A percentile compares a stretch with the other conserved stretches of the same genome.
Conservation (phyloP, 2,113 vertebrate genomes). For the crab-eating macaque (Macaca fascicularis) region T2T-MFA8v1.1 NC_088376.1:134393501-134394000, state of each 20-base stretch:
- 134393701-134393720: not conserved
- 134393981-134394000: too few relatives aligned
- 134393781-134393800: not conserved
- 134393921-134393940: too few relatives aligned
- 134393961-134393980: too few relatives aligned
- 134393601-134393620: not conserved
- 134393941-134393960: too few relatives aligned
- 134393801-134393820: not conserved
- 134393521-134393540: conserved; percentile 84
- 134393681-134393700: conserved; percentile 20
- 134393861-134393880: not conserved
- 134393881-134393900: too few relatives aligned
- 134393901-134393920: too few relatives aligned
- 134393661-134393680: not conserved
- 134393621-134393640: not conserved
- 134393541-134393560: conserved; percentile 84
- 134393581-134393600: conserved; percentile 70
- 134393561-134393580: conserved; percentile 82
- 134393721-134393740: not conserved
- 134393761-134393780: not conserved
- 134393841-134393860: not conserved
- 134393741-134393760: not conserved
- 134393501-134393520: conserved; percentile 73
- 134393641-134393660: not conserved
- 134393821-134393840: not conserved